Percentiles rank a stretch among this genome's conserved stretches.
These are phyloP conservation scores for Phlogophora meticulosa DNA, from an alignment of 2,888 invertebrate genomes.

Conservation along the genomic window DNA sequence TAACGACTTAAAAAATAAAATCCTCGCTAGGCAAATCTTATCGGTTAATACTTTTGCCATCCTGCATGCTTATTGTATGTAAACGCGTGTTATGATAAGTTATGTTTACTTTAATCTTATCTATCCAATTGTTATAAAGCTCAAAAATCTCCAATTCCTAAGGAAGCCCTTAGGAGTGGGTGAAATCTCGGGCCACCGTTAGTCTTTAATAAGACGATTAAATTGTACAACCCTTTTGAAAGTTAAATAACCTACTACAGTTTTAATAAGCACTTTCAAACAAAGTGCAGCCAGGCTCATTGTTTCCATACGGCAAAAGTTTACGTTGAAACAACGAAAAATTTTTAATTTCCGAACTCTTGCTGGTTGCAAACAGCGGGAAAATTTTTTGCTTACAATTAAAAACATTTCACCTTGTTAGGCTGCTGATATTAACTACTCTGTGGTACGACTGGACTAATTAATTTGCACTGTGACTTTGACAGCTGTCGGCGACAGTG, in stretches of 20 bases:
- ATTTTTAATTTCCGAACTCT: slow-evolving; percentile 31
- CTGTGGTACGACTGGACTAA: slow-evolving; percentile 66
- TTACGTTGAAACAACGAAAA: slow-evolving; percentile 10
- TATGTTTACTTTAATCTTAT: too few relatives aligned
- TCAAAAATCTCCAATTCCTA: too few relatives aligned
- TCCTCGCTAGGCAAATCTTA: too few relatives aligned
- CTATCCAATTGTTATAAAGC: too few relatives aligned
- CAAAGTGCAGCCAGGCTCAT: slow-evolving; percentile 24
- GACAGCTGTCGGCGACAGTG: slow-evolving; percentile 72
- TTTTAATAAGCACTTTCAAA: slow-evolving; percentile 30
- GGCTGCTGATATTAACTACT: slow-evolving; percentile 34
- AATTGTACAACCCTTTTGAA: neutral
- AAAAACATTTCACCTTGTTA: slow-evolving; percentile 37
- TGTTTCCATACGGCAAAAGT: slow-evolving; percentile 30
- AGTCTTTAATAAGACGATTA: neutral
- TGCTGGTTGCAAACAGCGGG: slow-evolving; percentile 27
- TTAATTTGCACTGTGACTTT: slow-evolving; percentile 72
- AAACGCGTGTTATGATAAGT: too few relatives aligned
- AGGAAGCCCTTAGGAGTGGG: too few relatives aligned
- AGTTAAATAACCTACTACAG: neutral
- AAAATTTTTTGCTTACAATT: slow-evolving; percentile 28
- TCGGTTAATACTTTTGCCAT: too few relatives aligned
- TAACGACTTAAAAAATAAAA: too few relatives aligned
- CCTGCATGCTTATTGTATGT: too few relatives aligned
- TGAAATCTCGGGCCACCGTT: too few relatives aligned